A percentile compares a stretch with the other conserved stretches of the same genome.
Conservation (phyloP, 2,888 invertebrate species). For the Aporophyla nigra region DNA sequence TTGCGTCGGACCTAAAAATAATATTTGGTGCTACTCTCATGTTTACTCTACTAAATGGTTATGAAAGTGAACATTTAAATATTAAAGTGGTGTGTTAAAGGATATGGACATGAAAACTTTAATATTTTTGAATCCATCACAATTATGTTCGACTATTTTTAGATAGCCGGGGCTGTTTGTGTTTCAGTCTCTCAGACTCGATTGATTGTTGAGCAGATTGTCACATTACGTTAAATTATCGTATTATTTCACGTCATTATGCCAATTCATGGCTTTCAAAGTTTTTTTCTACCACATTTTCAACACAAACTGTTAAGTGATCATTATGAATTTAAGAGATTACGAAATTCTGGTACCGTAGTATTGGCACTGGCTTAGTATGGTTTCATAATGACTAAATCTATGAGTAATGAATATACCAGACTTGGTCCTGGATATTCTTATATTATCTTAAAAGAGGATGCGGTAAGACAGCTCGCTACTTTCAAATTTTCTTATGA, state of each 20-base stretch:
- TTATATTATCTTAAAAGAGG: no score
- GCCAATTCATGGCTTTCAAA: no score
- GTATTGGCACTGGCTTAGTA: no score
- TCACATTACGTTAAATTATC: neutral
- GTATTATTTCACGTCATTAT: no score
- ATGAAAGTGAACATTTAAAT: constrained; percentile 18
- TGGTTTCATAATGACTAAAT: no score
- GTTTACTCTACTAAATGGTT: constrained; percentile 35
- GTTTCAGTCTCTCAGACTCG: accelerated
- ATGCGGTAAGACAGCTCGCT: no score
- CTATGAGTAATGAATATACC: no score
- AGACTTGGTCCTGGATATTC: neutral
- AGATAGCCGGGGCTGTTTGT: accelerated
- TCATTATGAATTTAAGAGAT: no score
- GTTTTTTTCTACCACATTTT: no score
- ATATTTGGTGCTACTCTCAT: constrained; percentile 29
- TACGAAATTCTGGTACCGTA: no score
- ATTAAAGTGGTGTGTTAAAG: constrained; percentile 1
- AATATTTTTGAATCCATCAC: neutral
- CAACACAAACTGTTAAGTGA: no score
- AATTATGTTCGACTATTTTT: neutral
- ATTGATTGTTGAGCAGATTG: neutral
- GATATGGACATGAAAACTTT: neutral
- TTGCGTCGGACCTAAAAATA: constrained; percentile 6
- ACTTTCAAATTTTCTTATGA: no score